Conservation (phyloP, 2,797 vertebrate genomes). For the Myiothlypis chrysogaster region DNA sequence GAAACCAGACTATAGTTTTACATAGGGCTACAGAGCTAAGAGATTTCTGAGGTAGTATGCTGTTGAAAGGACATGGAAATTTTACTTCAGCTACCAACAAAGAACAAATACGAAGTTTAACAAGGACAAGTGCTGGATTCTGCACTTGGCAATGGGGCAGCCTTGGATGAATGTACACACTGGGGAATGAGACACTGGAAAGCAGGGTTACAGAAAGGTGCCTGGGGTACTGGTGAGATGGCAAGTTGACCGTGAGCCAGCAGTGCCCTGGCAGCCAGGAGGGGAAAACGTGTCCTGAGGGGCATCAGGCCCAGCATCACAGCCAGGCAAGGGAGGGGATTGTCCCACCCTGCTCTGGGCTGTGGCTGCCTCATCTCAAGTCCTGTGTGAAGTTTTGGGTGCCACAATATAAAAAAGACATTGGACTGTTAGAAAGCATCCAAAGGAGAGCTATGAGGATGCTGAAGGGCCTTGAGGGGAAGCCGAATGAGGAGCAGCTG, state of each 20-base stretch:
- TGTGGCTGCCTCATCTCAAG: accelerated
- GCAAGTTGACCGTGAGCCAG: accelerated
- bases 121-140: not conserved
- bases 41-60: not conserved
- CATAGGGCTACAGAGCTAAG: not conserved
- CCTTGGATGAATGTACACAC: accelerated
- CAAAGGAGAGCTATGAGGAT: not conserved
- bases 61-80: not conserved
- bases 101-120: not conserved
- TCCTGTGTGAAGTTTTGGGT: not conserved
- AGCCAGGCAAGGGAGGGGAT: accelerated
- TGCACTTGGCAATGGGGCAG: accelerated
- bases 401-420: not conserved
- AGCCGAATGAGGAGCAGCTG: accelerated
- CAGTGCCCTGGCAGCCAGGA: not conserved
- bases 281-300: accelerated
- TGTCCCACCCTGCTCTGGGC: accelerated
- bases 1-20: not conserved
- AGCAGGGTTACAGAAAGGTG: not conserved
- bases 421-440: accelerated
- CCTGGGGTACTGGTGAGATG: accelerated
- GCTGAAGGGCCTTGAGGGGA: not conserved
- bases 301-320: not conserved
- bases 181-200: not conserved
- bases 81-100: not conserved